phyloP scores from a whole-genome alignment of 2,113 vertebrate species.

The Neogale vison region DNA sequence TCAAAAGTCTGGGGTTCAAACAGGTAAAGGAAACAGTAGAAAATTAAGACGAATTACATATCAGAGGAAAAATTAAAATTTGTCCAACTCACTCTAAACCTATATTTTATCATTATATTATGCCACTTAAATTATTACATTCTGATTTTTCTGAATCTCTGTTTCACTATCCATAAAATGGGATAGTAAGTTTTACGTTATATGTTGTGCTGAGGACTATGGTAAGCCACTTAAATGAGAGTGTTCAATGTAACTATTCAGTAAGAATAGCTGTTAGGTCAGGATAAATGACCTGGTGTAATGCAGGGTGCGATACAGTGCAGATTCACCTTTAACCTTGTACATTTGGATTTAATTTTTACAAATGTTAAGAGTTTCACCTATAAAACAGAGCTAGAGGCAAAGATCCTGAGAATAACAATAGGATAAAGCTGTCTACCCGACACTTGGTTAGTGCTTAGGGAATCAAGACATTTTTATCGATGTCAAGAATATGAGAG shows the following conservation, averaged over 20 bases:
- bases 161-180: background rate
- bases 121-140: background rate
- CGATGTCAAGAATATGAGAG: background rate
- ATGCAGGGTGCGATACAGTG: background rate
- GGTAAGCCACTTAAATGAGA: background rate
- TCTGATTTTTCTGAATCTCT: background rate
- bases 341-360: background rate
- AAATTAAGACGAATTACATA: background rate
- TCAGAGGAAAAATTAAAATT: background rate
- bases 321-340: background rate
- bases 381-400: background rate
- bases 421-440: background rate
- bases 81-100: background rate
- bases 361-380: background rate
- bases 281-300: background rate
- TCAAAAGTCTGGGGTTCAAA: background rate
- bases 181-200: background rate
- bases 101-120: background rate
- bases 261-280: background rate
- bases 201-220: background rate
- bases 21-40: background rate
- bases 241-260: background rate
- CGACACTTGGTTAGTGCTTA: background rate
- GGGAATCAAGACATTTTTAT: conserved; percentile 1
- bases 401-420: background rate